Percentiles rank a stretch among this genome's conserved stretches.
Conservation (phyloP, 2,797 vertebrate species). For the Limnodromus scolopaceus region DNA sequence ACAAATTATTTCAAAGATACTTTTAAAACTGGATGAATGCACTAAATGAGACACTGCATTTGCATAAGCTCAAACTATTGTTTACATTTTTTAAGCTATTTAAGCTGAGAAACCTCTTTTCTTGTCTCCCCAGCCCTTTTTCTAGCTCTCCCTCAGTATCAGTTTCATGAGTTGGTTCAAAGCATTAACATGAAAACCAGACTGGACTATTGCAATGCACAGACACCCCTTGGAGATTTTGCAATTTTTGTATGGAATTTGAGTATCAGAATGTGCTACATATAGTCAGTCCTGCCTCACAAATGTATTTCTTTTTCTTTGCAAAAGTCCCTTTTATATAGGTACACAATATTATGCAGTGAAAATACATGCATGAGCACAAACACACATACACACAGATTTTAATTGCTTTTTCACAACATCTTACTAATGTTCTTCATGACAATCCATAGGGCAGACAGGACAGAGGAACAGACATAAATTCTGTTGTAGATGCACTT, state of each 20-base stretch:
- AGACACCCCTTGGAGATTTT: not conserved
- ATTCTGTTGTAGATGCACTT: not conserved
- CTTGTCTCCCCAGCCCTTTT: not conserved
- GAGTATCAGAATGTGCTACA: not conserved
- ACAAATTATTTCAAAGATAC: not conserved
- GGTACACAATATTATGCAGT: not conserved
- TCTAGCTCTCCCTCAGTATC: not conserved
- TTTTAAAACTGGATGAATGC: not conserved
- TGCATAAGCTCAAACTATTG: not conserved
- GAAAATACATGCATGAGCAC: not conserved
- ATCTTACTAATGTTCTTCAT: not conserved
- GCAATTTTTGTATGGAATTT: not conserved
- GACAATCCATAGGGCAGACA: not conserved
- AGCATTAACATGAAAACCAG: conserved; percentile 12
- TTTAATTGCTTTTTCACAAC: not conserved
- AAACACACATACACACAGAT: not conserved
- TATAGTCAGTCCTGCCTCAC: not conserved
- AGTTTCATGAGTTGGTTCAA: not conserved
- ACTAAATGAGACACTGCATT: not conserved
- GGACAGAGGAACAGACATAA: not conserved
- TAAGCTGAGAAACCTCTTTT: not conserved
- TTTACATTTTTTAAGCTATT: not conserved
- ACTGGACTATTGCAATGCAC: not conserved
- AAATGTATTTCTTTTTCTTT: not conserved
- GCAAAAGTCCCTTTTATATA: not conserved